These are phyloP conservation scores for Cataglyphis altisquamis DNA, from an alignment of 2,888 invertebrate species.

Conservation along the genomic window DNA sequence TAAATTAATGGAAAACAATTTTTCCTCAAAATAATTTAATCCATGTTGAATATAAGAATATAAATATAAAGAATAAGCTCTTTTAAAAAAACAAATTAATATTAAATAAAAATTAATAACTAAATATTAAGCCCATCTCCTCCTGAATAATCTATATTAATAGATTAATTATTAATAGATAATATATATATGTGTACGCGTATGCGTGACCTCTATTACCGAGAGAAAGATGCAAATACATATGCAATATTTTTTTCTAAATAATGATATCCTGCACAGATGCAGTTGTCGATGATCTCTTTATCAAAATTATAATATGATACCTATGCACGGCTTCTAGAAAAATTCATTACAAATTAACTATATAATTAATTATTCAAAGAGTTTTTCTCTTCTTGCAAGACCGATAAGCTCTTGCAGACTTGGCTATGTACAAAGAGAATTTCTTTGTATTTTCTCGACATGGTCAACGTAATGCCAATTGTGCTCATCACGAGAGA, in stretches of 20 bases:
- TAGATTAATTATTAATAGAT: neutral
- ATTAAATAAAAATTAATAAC: too few species aligned
- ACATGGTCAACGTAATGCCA: conserved; percentile 21
- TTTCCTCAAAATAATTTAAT: neutral
- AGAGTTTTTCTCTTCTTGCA: neutral
- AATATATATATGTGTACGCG: neutral
- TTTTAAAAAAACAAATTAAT: too few species aligned
- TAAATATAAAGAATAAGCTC: too few species aligned
- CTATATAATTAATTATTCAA: neutral
- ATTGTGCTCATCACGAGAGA: conserved; percentile 13
- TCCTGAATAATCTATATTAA: neutral
- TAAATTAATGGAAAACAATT: too few species aligned
- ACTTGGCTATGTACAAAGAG: conserved; percentile 5
- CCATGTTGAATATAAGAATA: too few species aligned
- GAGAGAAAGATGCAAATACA: neutral
- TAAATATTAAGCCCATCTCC: too few species aligned
- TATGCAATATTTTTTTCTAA: neutral
- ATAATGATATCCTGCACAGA: neutral
- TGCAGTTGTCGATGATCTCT: neutral
- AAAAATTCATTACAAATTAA: conserved; percentile 5
- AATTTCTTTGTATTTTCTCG: neutral
- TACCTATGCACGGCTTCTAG: neutral
- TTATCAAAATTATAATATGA: neutral
- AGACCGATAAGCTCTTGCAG: neutral
- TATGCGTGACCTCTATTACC: neutral